phyloP scores from a whole-genome alignment of 2,888 invertebrate species.

The Odontothrips loti region DNA sequence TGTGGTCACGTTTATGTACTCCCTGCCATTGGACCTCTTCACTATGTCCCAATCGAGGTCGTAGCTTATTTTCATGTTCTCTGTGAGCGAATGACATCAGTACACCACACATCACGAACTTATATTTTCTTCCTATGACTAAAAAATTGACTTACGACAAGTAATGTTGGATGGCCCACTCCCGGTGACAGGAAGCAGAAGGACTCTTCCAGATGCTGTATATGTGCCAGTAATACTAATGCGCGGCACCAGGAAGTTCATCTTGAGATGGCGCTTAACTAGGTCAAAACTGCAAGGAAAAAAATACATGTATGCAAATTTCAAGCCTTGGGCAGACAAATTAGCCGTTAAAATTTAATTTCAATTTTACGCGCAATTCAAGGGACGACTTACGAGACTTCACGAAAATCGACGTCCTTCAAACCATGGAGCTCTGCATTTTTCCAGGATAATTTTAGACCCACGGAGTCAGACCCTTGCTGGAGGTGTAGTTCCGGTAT shows the following conservation, averaged over 20 bases:
- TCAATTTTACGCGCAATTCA: not conserved
- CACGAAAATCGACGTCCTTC: slow-evolving; percentile 37
- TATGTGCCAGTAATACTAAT: slow-evolving; percentile 40
- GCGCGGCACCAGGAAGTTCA: slow-evolving; percentile 39
- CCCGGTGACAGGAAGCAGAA: slow-evolving; percentile 41
- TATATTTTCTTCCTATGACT: no score
- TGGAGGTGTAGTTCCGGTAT: slow-evolving; percentile 39
- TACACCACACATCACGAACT: no score
- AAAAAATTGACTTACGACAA: slow-evolving; percentile 39
- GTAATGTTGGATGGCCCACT: slow-evolving; percentile 41
- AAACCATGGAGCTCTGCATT: slow-evolving; percentile 40
- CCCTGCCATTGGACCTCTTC: slow-evolving; percentile 38
- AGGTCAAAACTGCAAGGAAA: slow-evolving; percentile 38
- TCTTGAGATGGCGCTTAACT: slow-evolving; percentile 39
- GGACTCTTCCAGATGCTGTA: slow-evolving; percentile 40
- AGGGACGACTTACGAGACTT: slow-evolving; percentile 37
- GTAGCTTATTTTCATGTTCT: slow-evolving; percentile 40
- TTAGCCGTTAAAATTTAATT: no score
- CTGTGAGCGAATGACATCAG: slow-evolving; percentile 34
- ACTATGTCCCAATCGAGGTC: slow-evolving; percentile 40
- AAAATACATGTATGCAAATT: no score
- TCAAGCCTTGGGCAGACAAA: no score
- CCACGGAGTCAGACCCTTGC: slow-evolving; percentile 40
- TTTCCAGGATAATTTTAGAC: slow-evolving; percentile 38
- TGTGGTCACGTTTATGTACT: slow-evolving; percentile 40